A percentile compares a stretch with the other conserved stretches of the same genome.
These are phyloP conservation scores for Eudemis profundana DNA, from an alignment of 2,888 invertebrate genomes.

Conservation along the genomic window DNA sequence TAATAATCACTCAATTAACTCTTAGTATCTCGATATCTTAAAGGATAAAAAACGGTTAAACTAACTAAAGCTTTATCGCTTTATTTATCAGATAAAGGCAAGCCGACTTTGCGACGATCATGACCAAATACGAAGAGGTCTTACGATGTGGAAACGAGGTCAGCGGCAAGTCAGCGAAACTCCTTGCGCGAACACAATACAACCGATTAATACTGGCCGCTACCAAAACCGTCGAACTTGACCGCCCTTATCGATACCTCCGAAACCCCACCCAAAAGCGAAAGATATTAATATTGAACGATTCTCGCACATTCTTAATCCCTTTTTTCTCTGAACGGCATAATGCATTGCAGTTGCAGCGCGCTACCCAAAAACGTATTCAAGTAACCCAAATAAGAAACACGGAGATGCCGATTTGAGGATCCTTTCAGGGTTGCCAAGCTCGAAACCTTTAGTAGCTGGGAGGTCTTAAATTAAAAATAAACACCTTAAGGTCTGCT, in stretches of 20 bases:
- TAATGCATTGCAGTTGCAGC: slow-evolving; percentile 39
- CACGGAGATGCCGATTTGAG: slow-evolving; percentile 34
- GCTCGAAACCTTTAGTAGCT: slow-evolving; percentile 33
- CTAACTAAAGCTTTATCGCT: slow-evolving; percentile 29
- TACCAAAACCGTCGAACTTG: slow-evolving; percentile 71
- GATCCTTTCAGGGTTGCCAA: slow-evolving; percentile 40
- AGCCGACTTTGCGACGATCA: slow-evolving; percentile 53
- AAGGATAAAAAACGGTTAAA: slow-evolving; percentile 5
- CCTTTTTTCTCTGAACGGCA: not conserved
- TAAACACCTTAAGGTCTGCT: slow-evolving; percentile 47
- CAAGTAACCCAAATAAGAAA: slow-evolving; percentile 39
- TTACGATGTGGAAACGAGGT: slow-evolving; percentile 63
- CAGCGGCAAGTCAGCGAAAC: slow-evolving; percentile 60
- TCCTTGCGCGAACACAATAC: slow-evolving; percentile 61
- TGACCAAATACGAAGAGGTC: slow-evolving; percentile 69
- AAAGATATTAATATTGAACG: not conserved
- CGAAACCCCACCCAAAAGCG: not conserved
- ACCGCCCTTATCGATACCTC: slow-evolving; percentile 52
- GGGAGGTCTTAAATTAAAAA: slow-evolving; percentile 56
- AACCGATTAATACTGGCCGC: slow-evolving; percentile 66
- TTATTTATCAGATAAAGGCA: slow-evolving; percentile 39
- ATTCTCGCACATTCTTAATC: not conserved
- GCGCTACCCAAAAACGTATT: slow-evolving; percentile 38
- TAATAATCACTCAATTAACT: slow-evolving; percentile 8
- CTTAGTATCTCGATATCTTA: slow-evolving; percentile 7